Base-by-base conservation (phyloP, 2,113 vertebrate species). In the Pseudorasbora parva region DNA sequence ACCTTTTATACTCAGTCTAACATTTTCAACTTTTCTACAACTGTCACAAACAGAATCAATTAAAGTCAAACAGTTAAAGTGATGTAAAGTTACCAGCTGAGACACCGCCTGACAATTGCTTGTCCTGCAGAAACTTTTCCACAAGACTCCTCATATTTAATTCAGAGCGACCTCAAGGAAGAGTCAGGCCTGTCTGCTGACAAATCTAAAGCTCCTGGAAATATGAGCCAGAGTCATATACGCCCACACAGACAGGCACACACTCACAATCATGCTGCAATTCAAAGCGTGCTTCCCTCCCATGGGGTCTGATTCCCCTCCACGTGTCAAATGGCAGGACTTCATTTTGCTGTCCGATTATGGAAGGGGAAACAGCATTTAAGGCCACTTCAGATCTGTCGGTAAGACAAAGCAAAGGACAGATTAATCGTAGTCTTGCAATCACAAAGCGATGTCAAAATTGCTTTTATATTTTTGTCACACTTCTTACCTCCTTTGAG, bases 61-160 rank as follows among this genome's bases (percentile, higher is more conserved):
- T 64, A 47, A 79, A 79, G 23, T 49, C 14, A 62, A 79, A 30
- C 23, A 64, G 41, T 25, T 27, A 25, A 45, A 49, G 76, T 19
- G 15, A 62, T 62, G 27, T 62, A 5, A 60, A 27, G 57, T 60
- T 27, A 47, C 23, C 43, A 79, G 59, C 17, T 2, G 23, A 79
- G 43, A 49, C 43, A 49, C 19, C 45, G n/a, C 25, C 41, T 64
- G 78, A 79, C 43, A 79, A 79, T 10, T 79, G 78, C 78, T 51
- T 45, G 60, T 66, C 78, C 43, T 30, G 59, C 78, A 79, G 25
- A 79, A 79, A 66, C 78, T 33, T 47, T 49, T 66, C 59, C 78
- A 49, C 59, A 79, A 79, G 25, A 51, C 25, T 79, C 45, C 78
- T 79, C 41, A 79, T 79, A 66, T 79, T 79, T 79, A 66, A 79